Percentiles rank a stretch among this genome's conserved stretches.
These are phyloP conservation scores for Drosophila lutescens DNA, from an alignment of 2,888 invertebrate genomes.

Conservation along the genomic window DNA sequence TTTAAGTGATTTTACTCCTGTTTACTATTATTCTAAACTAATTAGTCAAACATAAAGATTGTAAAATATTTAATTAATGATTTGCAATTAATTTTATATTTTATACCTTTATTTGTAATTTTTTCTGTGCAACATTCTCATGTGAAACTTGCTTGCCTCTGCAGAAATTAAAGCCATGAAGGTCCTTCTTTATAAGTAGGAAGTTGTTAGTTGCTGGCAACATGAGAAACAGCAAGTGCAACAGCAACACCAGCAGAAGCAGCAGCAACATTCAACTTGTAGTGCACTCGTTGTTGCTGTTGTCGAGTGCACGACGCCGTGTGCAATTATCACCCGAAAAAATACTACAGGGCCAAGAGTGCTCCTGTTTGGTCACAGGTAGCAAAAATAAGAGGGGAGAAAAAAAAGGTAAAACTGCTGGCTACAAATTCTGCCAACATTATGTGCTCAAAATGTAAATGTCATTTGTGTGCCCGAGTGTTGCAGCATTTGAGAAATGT, in stretches of 20 bases:
- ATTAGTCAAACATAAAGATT: too few species aligned
- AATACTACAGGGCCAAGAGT: conserved; percentile 42
- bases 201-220: conserved; percentile 70
- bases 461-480: conserved; percentile 69
- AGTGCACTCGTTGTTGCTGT: conserved; percentile 40
- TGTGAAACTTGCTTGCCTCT: conserved; percentile 30
- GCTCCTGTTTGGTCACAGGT: conserved; percentile 32
- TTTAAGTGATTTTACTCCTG: too few species aligned
- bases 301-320: conserved; percentile 57
- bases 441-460: conserved; percentile 76
- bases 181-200: conserved; percentile 49
- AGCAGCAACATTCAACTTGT: conserved; percentile 45
- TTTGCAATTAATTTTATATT: not conserved
- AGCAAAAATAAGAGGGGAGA: conserved; percentile 25
- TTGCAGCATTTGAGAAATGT: conserved; percentile 74
- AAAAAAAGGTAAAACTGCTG: conserved; percentile 30
- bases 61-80: not conserved
- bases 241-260: conserved; percentile 19
- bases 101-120: not conserved
- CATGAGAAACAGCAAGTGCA: conserved; percentile 45
- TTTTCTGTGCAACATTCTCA: conserved; percentile 1
- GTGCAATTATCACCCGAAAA: conserved; percentile 69
- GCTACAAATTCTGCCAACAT: conserved; percentile 42
- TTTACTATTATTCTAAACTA: too few species aligned
- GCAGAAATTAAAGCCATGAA: conserved; percentile 62